Conservation (phyloP, 2,888 invertebrate species). For the Nematopogon swammerdamellus region DNA sequence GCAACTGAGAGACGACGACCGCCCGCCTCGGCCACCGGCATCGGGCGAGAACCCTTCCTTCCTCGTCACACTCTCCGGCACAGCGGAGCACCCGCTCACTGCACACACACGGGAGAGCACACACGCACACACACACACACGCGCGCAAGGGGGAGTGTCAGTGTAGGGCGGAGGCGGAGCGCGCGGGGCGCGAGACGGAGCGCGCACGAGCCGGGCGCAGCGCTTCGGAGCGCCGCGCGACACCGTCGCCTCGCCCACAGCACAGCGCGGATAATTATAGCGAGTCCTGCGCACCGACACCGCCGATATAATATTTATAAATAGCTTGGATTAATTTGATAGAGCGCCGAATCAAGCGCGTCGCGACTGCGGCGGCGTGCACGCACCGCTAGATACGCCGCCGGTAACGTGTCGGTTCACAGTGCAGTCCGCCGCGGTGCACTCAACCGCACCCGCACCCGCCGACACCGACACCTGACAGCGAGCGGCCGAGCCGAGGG, state of each 20-base stretch:
- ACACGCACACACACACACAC: not conserved
- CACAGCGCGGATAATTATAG: constrained; percentile 5
- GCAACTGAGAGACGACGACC: not conserved
- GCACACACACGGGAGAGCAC: not conserved
- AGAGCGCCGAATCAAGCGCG: constrained; percentile 17
- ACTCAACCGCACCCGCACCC: constrained; percentile 1
- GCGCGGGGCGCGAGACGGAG: constrained; percentile 2
- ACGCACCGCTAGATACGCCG: not conserved
- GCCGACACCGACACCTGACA: not conserved
- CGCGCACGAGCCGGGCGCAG: constrained; percentile 11
- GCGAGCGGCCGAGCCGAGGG: not conserved
- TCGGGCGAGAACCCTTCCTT: not conserved
- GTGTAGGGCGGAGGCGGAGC: not conserved
- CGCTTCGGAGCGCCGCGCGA: constrained; percentile 17
- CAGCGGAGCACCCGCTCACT: no score
- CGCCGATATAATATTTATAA: constrained; percentile 55
- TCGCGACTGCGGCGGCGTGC: not conserved
- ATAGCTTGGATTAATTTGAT: constrained; percentile 58
- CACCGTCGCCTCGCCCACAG: constrained; percentile 13
- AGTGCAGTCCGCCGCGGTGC: constrained; percentile 8
- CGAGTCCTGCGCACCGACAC: constrained; percentile 10
- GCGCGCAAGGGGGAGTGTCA: not conserved
- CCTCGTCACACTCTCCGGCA: no score
- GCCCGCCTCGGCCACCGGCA: not conserved
- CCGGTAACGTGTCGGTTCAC: not conserved